Evolutionary conservation across 1,140 invertebrate genomes (phyloP).

Genomic region (Drosophila kikkawai): DNA sequence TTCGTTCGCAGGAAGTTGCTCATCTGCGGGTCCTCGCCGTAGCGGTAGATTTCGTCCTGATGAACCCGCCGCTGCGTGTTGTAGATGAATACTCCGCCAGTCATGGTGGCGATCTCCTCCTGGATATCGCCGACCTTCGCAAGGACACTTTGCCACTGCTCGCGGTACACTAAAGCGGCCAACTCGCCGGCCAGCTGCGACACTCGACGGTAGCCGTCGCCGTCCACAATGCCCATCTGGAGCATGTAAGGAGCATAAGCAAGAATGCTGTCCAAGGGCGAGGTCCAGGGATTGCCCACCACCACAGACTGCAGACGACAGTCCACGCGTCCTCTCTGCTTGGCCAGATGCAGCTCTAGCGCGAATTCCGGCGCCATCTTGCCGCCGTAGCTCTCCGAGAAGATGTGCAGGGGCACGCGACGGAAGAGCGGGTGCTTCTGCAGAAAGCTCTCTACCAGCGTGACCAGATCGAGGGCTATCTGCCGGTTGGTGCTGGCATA

Average conservation of each 20-base stretch:
- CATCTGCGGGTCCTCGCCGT: conserved; percentile 83
- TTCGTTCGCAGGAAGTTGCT: conserved; percentile 89
- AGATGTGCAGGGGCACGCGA: conserved; percentile 91
- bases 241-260: conserved; percentile 91
- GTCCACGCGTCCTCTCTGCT: conserved; percentile 87
- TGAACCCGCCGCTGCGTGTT: conserved; percentile 61
- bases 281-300: conserved; percentile 95
- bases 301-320: conserved; percentile 92
- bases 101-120: conserved; percentile 36
- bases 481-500: conserved; percentile 89
- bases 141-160: conserved; percentile 87
- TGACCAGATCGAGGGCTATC: conserved; percentile 92
- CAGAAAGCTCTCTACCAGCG: conserved; percentile 89
- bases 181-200: conserved; percentile 85
- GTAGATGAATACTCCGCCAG: conserved; percentile 62
- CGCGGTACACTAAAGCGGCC: conserved; percentile 86
- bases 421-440: conserved; percentile 88
- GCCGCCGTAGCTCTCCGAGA: conserved; percentile 95
- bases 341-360: conserved; percentile 86
- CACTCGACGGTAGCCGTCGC: conserved; percentile 85
- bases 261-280: conserved; percentile 92
- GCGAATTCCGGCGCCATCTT: conserved; percentile 95
- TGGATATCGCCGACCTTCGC: conserved; percentile 37
- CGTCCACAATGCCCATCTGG: conserved; percentile 87
- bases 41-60: conserved; percentile 60